Evolutionary conservation across 2,113 vertebrate genomes (phyloP), one percentile per base, ranked within the genome.

Genomic region (Tichodroma muraria): DNA sequence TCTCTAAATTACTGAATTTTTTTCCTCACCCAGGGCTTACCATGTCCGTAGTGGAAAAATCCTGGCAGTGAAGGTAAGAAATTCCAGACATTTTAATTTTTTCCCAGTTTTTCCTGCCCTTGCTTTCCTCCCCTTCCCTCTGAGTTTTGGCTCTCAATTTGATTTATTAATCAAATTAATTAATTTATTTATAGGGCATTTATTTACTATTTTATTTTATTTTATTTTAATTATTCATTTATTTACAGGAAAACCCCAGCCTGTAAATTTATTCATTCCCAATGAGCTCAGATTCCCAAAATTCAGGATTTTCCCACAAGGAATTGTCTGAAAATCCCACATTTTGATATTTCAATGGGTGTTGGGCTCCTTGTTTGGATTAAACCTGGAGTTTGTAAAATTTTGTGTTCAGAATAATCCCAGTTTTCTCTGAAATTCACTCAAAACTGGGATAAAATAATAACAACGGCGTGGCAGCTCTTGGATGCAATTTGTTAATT

Each of bases 1-100:
- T 77, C 80, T 84, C 24, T n/a, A 95, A 76, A 31, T 91, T 64
- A 38, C 63, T 90, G 45, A 33, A 87, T 90, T 76, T 95, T 85
- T 96, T 84, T 86, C 64, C 92, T 95, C 87, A 60, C 59, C 18
- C 96, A 99, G 99, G 98, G 99, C 99, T 3, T 98, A 98, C 94
- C 99, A 99, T 80, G 95, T 99, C 93, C 98, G 98, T 7, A 99
- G 99, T 95, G 99, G 98, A 64, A 98, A 99, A 94, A 98, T 99
- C 77, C 95, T 99, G 93, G 99, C 99, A 81, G 99, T 99, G 76
- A 99, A 99, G 99, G 99, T 99, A 97, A 96, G 98, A 90, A 60
- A 77, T 97, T 79, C n/a, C 50, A 59, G 56, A 45, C 10, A n/a
- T 37, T 93, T 89, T 24, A 20, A 45, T 77, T 53, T 45, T 38